These are phyloP conservation scores for Lanistes nyassanus DNA, from an alignment of 1,140 invertebrate genomes.

Conservation along the genomic window DNA sequence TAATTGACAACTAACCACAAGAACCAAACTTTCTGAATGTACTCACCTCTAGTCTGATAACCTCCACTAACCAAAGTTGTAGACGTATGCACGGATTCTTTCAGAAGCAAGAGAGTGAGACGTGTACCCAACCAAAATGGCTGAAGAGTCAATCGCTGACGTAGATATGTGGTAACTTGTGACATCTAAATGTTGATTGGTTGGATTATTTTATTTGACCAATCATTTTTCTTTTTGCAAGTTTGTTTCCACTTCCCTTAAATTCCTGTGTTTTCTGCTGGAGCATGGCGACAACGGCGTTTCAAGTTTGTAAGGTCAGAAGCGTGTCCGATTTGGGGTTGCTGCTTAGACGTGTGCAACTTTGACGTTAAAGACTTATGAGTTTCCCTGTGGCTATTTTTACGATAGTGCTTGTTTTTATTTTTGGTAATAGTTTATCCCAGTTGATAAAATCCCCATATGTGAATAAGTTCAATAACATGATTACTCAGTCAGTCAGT, in stretches of 20 bases:
- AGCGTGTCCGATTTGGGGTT: not conserved
- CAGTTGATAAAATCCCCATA: no score
- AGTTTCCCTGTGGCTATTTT: no score
- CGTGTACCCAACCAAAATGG: slow-evolving; percentile 33
- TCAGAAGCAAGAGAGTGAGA: not conserved
- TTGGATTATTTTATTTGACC: not conserved
- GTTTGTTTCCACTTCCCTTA: slow-evolving; percentile 6
- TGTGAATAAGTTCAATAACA: no score
- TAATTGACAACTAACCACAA: not conserved
- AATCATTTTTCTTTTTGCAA: slow-evolving; percentile 19
- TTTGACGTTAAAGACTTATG: not conserved
- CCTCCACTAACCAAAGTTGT: not conserved
- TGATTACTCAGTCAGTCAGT: no score
- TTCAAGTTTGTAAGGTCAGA: not conserved
- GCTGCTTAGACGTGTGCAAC: not conserved
- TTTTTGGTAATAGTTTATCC: no score
- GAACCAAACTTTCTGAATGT: not conserved
- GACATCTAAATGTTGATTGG: slow-evolving; percentile 13
- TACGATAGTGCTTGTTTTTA: no score
- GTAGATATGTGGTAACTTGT: not conserved
- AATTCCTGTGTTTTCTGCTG: not conserved
- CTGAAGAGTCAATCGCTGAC: slow-evolving; percentile 23
- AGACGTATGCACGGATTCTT: not conserved
- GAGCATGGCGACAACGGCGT: not conserved
- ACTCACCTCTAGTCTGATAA: slow-evolving; percentile 1